Evolutionary conservation across 2,888 invertebrate species (phyloP).

Genomic region (Helicoverpa assulta): DNA sequence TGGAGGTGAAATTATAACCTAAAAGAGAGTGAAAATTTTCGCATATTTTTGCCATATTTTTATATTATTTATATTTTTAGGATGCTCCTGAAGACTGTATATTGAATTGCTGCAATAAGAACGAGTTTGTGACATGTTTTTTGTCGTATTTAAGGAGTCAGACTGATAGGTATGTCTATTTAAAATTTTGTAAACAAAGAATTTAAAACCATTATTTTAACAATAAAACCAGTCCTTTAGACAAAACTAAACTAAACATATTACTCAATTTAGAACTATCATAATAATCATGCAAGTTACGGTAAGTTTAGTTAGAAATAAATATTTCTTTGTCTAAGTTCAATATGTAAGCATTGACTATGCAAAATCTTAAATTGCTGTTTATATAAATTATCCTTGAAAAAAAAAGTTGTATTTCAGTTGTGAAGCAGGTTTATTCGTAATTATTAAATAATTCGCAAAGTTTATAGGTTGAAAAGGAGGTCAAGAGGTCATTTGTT

Average conservation of each 20-base stretch:
- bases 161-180: conserved; percentile 84
- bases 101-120: conserved; percentile 79
- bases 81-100: conserved; percentile 80
- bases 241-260: background rate
- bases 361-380: no score
- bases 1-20: conserved; percentile 83
- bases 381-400: no score
- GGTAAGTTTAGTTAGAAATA: no score
- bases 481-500: no score
- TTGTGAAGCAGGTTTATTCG: no score
- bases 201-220: background rate
- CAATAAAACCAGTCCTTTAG: background rate
- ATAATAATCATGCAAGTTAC: no score
- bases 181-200: conserved; percentile 57
- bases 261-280: background rate
- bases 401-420: no score
- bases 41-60: conserved; percentile 45
- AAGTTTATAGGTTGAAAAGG: no score
- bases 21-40: conserved; percentile 44
- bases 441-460: no score
- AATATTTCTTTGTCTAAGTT: no score
- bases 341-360: no score
- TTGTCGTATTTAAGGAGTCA: conserved; percentile 89
- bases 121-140: conserved; percentile 90
- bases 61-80: conserved; percentile 72